Conservation (phyloP, 2,888 invertebrate genomes). For the Megamerina dolium region DNA sequence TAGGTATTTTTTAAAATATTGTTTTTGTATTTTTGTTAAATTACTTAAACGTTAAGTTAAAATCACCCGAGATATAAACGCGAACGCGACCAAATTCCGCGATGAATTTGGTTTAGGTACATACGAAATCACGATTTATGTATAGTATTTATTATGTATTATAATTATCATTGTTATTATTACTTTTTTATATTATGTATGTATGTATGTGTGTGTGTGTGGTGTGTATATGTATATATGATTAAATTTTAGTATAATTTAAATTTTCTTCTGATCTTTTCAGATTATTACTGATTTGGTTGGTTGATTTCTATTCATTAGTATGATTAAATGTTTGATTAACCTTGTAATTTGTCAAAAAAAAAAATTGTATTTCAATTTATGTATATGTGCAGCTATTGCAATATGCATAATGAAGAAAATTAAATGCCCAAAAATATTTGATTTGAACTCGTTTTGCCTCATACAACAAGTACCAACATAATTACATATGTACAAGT, state of each 20-base stretch:
- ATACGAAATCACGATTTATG: constrained; percentile 50
- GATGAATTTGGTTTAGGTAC: constrained; percentile 52
- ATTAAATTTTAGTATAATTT: no score
- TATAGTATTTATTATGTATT: constrained; percentile 24
- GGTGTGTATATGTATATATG: no score
- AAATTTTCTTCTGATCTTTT: no score
- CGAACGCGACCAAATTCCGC: constrained; percentile 52
- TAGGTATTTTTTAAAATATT: constrained; percentile 11
- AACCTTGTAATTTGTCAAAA: no score
- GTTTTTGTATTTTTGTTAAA: constrained; percentile 18
- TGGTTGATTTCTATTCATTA: no score
- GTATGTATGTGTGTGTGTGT: no score
- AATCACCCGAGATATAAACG: constrained; percentile 51
- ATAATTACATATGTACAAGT: no score
- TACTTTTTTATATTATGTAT: constrained; percentile 15
- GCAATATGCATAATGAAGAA: constrained; percentile 19
- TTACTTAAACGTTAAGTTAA: constrained; percentile 40
- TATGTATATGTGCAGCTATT: constrained; percentile 3
- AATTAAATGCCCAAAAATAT: constrained; percentile 16
- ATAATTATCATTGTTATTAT: constrained; percentile 21
- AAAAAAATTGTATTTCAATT: not conserved
- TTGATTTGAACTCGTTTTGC: not conserved
- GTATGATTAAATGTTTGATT: no score
- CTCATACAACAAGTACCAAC: no score
- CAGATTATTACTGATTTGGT: no score